Evolutionary conservation across 2,888 invertebrate species (phyloP), one percentile per base, ranked within the genome.

Genomic region (Drosophila birchii): DNA sequence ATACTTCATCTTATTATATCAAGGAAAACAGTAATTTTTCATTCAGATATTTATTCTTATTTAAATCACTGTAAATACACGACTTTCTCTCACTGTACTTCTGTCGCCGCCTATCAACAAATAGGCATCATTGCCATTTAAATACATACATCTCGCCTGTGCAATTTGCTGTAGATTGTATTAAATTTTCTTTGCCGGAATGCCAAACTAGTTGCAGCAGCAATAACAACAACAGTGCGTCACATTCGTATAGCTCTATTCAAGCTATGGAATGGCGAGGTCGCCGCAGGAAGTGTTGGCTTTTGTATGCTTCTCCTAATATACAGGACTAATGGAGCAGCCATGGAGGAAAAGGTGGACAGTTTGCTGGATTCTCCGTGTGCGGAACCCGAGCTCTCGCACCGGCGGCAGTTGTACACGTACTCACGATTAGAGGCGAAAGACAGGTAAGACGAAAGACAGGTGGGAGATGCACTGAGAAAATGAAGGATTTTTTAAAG

Each of bases 351-450:
- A 43, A 49, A 45, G 74, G 59, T 75, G 55, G 60, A 62, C 57
- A 34, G 44, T 54, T 68, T 36, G 43, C n/a, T 8, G 51, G 78
- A 62, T 70, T 73, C 39, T 34, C 56, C 62, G 62, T 62, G 75
- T 73, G 75, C 53, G 39, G 23, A 53, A 61, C 57, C 54, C 39
- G 75, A 68, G 80, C 75, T 20, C 45, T 23, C 45, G 45, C 79
- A 74, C 74, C 64, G 44, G 61, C 56, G 67, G 45, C 81, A 77
- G 84, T 86, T 76, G 64, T 76, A 74, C 89, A 84, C 89, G 89
- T 88, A 77, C 78, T 75, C 70, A 63, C 89, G 89, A 88, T 88
- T 88, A 88, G 77, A 84, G 78, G 73, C 71, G 79, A 54, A 68
- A 64, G 75, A 73, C 61, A 81, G 71, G 62, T 78, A 70, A 53